Percentiles rank a stretch among this genome's conserved stretches.
Conservation (phyloP, 1,140 invertebrate species). For the Pristionchus pacificus region DNA sequence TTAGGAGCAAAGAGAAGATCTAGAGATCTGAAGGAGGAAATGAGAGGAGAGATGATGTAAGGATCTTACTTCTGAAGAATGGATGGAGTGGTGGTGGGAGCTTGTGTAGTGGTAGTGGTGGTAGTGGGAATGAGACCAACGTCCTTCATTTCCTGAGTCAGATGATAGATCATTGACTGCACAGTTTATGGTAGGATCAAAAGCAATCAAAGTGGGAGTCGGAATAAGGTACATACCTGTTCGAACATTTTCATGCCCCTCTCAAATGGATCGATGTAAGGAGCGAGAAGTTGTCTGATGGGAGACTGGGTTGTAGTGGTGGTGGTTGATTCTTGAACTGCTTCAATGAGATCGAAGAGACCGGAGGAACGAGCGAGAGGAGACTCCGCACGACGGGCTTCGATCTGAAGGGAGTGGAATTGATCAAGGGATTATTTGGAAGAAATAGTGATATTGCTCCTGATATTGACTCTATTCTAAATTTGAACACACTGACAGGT, state of each 20-base stretch:
- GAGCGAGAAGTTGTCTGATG: constrained; percentile 25
- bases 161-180: neutral
- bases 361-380: neutral
- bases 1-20: too few species aligned
- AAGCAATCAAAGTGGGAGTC: too few species aligned
- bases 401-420: neutral
- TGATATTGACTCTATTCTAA: too few species aligned
- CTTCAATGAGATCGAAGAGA: constrained; percentile 1
- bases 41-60: too few species aligned
- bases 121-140: neutral
- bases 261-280: constrained; percentile 22
- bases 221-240: neutral
- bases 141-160: neutral
- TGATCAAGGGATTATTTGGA: too few species aligned
- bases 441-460: too few species aligned
- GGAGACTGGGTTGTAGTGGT: constrained; percentile 10
- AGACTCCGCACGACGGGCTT: neutral
- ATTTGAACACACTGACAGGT: too few species aligned
- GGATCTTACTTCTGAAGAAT: neutral
- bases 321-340: neutral
- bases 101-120: neutral
- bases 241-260: constrained; percentile 14
- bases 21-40: too few species aligned
- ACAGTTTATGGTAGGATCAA: neutral
- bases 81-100: neutral